phyloP scores from a whole-genome alignment of 1,140 invertebrate species.

The Arctopsyche grandis region DNA sequence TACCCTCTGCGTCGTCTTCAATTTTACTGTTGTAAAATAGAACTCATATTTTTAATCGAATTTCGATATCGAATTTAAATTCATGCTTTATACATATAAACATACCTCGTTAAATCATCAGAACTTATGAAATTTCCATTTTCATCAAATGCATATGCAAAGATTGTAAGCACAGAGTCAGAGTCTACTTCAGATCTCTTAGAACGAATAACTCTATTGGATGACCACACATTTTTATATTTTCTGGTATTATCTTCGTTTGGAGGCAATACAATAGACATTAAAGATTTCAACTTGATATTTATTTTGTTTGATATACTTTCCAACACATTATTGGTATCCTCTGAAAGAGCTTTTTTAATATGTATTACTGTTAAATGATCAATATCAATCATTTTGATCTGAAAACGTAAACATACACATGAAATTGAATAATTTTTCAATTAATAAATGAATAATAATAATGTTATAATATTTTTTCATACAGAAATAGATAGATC shows the following conservation, averaged over 20 bases:
- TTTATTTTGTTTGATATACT: constrained; percentile 30
- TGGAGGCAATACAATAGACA: constrained; percentile 39
- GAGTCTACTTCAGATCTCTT: constrained; percentile 3
- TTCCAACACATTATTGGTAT: constrained; percentile 44
- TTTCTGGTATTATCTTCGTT: neutral
- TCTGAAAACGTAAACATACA: constrained; percentile 46
- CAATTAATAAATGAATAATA: neutral
- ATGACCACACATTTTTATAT: neutral
- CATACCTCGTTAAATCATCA: constrained; percentile 46
- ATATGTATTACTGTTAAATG: constrained; percentile 49
- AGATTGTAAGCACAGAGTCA: constrained; percentile 45
- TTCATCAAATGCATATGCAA: constrained; percentile 51
- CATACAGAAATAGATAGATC: constrained; percentile 45
- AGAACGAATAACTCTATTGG: neutral
- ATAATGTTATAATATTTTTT: neutral
- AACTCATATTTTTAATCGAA: constrained; percentile 6
- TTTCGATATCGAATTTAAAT: too few species aligned
- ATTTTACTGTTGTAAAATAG: neutral
- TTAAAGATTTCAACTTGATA: constrained; percentile 23
- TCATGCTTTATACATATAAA: neutral
- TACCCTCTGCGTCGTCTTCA: neutral
- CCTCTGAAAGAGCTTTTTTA: constrained; percentile 46
- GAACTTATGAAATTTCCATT: constrained; percentile 45
- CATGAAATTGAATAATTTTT: neutral
- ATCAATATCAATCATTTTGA: constrained; percentile 53